Evolutionary conservation across 92 coral and sea anemone genomes (phyloP).

Genomic region (Pocillopora meandrina): DNA sequence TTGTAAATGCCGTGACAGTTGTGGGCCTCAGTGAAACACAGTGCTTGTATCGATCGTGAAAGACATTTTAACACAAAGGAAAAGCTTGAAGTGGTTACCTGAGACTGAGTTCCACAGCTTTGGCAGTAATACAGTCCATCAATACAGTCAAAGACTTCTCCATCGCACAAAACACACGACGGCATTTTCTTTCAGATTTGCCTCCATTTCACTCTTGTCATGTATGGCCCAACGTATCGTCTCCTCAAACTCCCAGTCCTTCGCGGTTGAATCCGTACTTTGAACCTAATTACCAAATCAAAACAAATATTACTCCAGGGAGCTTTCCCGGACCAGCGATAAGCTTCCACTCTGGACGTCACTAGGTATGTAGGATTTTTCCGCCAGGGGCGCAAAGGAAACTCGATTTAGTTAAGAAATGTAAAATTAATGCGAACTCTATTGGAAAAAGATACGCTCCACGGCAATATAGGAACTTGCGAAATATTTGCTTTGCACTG

Average conservation of each 20-base stretch:
- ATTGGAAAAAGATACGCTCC: too few relatives aligned
- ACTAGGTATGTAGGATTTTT: background rate
- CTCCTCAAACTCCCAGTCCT: slow-evolving; percentile 4
- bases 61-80: background rate
- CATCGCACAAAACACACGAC: slow-evolving; percentile 77
- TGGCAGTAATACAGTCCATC: slow-evolving; percentile 88
- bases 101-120: slow-evolving; percentile 92
- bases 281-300: background rate
- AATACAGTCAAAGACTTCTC: slow-evolving; percentile 73
- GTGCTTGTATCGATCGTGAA: too few relatives aligned
- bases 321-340: too few relatives aligned
- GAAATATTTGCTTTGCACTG: too few relatives aligned
- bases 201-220: background rate
- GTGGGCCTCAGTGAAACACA: too few relatives aligned
- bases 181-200: slow-evolving; percentile 61
- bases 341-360: background rate
- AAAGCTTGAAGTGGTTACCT: slow-evolving; percentile 48
- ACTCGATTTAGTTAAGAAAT: background rate
- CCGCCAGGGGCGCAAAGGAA: background rate
- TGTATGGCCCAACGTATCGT: background rate
- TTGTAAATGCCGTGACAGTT: too few relatives aligned
- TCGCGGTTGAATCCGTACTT: slow-evolving; percentile 5
- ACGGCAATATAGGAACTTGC: too few relatives aligned
- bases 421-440: background rate
- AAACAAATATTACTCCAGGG: background rate